phyloP scores from a whole-genome alignment of 2,888 invertebrate species.

The Byasa hedistus region DNA sequence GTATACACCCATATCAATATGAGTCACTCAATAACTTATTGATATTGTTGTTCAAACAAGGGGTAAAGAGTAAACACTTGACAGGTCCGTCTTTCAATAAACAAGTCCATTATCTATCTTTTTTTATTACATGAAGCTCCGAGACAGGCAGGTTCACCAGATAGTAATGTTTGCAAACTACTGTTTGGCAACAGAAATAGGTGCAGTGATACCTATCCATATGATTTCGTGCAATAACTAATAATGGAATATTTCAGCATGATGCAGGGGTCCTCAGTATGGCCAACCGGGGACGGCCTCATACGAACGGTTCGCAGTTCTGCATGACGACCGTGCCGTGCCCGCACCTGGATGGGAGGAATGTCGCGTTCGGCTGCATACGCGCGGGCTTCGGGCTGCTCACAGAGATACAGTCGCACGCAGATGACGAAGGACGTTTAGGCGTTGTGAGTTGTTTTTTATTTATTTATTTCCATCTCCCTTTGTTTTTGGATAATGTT shows the following conservation, averaged over 20 bases:
- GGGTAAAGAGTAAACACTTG: too few species aligned
- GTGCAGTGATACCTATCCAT: not conserved
- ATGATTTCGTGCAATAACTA: not conserved
- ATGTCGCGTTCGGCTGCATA: conserved; percentile 92
- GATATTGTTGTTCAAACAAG: too few species aligned
- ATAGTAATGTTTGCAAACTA: too few species aligned
- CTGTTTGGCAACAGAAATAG: too few species aligned
- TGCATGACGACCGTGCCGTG: conserved; percentile 90
- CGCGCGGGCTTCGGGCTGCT: conserved; percentile 86
- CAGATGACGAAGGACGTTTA: conserved; percentile 79
- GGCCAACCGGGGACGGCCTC: conserved; percentile 87
- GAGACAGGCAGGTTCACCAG: too few species aligned
- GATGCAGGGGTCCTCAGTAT: conserved; percentile 85
- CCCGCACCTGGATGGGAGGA: conserved; percentile 87
- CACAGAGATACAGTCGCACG: conserved; percentile 83
- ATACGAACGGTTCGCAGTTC: conserved; percentile 97
- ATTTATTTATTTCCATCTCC: too few species aligned
- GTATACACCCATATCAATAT: too few species aligned
- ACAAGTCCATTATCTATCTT: too few species aligned
- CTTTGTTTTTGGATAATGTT: too few species aligned
- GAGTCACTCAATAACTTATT: too few species aligned
- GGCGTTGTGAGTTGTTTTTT: conserved; percentile 71
- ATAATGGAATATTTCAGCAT: conserved; percentile 65
- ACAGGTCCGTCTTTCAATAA: too few species aligned
- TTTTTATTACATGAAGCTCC: too few species aligned